Base-by-base conservation (phyloP, 2,797 vertebrate species). In the Sebastes steindachneri region DNA sequence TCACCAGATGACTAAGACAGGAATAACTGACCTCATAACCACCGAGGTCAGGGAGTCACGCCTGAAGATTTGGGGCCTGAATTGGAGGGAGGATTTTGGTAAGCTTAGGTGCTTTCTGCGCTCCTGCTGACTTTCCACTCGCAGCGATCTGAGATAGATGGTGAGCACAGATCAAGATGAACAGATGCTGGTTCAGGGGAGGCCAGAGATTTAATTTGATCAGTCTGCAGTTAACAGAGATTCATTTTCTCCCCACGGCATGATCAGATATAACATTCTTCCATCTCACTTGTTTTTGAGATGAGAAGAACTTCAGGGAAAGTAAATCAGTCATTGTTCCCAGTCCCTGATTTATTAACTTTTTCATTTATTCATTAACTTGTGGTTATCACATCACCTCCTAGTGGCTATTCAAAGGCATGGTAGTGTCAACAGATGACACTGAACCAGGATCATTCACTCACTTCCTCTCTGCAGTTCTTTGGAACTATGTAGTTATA, bases 1-100 rank as follows among this genome's bases (percentile, higher is more conserved):
- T 93, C 91, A 76, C 7, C 81, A 25, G 69, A 70, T 94, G 92
- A 93, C 84, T 87, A 86, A 93, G 51, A 73, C 77, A 9, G 75
- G 85, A 89, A 90, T 84, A 83, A 86, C 54, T 79, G 68, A 88
- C 85, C 82, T 83, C 86, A 79, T 67, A 71, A 84, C 86, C 78
- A n/a, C 84, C 2, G 55, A 83, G 92, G 89, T 91, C 77, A 80
- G 87, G 29, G 41, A 84, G 65, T 23, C 58, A 66, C 19, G 4
- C 53, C 70, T 83, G 72, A 29, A 80, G 86, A 75, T 83, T 29
- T 33, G 41, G 41, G 63, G 67, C 8, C 68, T 80, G 75, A 83
- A 88, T 79, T 73, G 75, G 75, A 82, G 8, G 37, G 51, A 82
- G 85, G 85, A 82, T 86, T 89, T 89, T 73, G 53, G 23, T 37